These are phyloP conservation scores for Isaurus tuberculatus DNA, from an alignment of 92 coral and sea anemone genomes.

Conservation along the genomic window DNA sequence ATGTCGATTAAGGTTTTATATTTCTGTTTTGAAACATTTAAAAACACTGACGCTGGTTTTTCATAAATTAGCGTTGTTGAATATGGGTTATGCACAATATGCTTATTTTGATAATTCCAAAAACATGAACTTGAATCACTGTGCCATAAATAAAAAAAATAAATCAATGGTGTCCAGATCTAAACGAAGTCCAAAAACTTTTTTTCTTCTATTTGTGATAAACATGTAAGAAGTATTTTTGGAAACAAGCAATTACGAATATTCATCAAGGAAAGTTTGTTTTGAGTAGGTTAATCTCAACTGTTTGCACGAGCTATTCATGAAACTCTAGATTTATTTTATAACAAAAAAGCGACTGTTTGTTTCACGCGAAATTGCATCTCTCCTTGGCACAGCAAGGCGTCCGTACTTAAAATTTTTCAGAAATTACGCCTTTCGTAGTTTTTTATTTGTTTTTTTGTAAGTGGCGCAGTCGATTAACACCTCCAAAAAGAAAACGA, in stretches of 20 bases:
- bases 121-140: not conserved
- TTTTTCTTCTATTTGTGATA: too few species aligned
- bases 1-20: not conserved
- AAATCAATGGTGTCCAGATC: not conserved
- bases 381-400: not conserved
- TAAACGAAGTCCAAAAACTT: too few species aligned
- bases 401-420: not conserved
- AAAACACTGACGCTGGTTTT: not conserved
- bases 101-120: not conserved
- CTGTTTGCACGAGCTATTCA: not conserved
- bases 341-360: not conserved
- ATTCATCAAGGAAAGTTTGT: not conserved
- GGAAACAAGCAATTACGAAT: too few species aligned
- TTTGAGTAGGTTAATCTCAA: not conserved
- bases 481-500: too few species aligned
- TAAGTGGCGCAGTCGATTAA: too few species aligned
- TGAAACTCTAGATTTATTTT: not conserved
- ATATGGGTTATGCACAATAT: not conserved
- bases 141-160: not conserved
- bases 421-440: not conserved
- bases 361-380: not conserved
- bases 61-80: not conserved
- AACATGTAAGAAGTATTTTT: too few species aligned
- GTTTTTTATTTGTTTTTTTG: not conserved
- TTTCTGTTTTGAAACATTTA: not conserved